Evolutionary conservation across 2,797 vertebrate species (phyloP).

Genomic region (Hemitrygon akajei): DNA sequence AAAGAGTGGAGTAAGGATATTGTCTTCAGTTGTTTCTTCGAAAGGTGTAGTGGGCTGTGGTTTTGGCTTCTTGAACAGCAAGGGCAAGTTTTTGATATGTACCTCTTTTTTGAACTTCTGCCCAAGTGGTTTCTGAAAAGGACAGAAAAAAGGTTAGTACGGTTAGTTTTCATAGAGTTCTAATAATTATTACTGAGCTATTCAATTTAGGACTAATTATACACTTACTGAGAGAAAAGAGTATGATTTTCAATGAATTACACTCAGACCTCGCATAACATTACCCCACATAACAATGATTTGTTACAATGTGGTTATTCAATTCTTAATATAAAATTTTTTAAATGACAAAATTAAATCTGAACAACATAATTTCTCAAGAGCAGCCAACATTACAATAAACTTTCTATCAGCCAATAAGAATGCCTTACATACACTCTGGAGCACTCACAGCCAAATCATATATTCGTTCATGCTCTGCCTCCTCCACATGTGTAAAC

Average conservation of each 20-base stretch:
- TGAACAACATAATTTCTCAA: no score
- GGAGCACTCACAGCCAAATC: no score
- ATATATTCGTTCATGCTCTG: no score
- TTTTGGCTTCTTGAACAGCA: conserved; percentile 86
- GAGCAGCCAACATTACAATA: no score
- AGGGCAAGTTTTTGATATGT: conserved; percentile 93
- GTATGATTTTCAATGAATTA: neutral
- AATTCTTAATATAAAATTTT: no score
- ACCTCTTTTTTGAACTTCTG: conserved; percentile 97
- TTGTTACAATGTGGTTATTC: no score
- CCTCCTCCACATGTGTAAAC: no score
- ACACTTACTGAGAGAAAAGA: neutral
- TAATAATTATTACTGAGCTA: neutral
- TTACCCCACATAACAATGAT: no score
- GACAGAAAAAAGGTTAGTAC: conserved; percentile 20
- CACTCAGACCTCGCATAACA: no score
- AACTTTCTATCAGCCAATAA: no score
- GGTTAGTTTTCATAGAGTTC: neutral
- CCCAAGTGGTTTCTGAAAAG: conserved; percentile 80
- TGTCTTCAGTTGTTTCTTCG: conserved; percentile 22
- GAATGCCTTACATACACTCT: no score
- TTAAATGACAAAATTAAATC: no score
- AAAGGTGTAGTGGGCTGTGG: conserved; percentile 50
- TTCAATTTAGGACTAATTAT: neutral
- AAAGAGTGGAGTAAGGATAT: conserved; percentile 23